phyloP scores from a whole-genome alignment of 2,888 invertebrate species.

The Carabus problematicus region DNA sequence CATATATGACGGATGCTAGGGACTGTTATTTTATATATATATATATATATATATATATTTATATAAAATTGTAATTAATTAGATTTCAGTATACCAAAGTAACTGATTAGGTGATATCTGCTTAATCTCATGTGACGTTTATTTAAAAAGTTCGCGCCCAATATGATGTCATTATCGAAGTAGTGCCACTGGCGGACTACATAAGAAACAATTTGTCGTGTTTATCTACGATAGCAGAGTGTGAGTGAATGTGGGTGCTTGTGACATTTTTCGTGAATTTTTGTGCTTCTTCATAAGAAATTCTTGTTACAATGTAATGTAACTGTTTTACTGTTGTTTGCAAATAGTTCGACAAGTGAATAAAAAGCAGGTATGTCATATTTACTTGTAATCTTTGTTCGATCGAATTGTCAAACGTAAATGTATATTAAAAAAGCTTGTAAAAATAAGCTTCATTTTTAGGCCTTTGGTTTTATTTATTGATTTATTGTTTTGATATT shows the following conservation, averaged over 20 bases:
- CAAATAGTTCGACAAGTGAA: slow-evolving; percentile 15
- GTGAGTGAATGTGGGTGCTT: slow-evolving; percentile 35
- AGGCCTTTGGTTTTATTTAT: not conserved
- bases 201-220: slow-evolving; percentile 22
- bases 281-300: slow-evolving; percentile 31
- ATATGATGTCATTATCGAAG: not conserved
- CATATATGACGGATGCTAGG: not conserved
- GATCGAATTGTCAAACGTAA: slow-evolving; percentile 26
- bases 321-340: slow-evolving; percentile 12
- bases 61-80: no score
- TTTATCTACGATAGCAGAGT: slow-evolving; percentile 22
- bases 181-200: slow-evolving; percentile 9
- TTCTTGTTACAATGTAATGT: slow-evolving; percentile 24
- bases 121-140: not conserved
- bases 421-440: slow-evolving; percentile 16
- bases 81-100: not conserved
- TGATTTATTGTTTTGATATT: not conserved
- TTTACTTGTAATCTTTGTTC: slow-evolving; percentile 6
- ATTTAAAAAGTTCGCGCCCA: slow-evolving; percentile 3
- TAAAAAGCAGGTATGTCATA: slow-evolving; percentile 16
- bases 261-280: slow-evolving; percentile 35
- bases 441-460: not conserved
- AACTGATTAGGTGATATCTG: not conserved
- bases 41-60: no score
- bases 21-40: no score